Base-by-base conservation (phyloP, 2,888 invertebrate species). In the Diachrysia chrysitis region DNA sequence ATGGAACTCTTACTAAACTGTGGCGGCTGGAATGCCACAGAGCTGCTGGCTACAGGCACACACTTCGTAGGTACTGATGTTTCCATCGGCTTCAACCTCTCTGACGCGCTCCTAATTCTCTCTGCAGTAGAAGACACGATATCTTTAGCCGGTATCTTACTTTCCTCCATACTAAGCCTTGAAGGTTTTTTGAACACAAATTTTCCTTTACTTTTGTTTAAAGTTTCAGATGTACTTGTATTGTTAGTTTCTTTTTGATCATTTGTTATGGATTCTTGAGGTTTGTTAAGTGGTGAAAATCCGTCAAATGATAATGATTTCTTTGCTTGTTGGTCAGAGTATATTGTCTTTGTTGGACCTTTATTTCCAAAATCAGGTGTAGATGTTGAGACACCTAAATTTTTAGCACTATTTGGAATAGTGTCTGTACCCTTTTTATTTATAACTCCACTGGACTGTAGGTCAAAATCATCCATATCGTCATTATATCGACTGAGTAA, bases 151-250 rank as follows among this genome's bases (percentile, higher is more conserved):
- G 90, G 87, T 5, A 78, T 79, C 62, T 80, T 83, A 57, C 71
- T 83, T 12, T 89, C 88, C 37, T 89, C 89, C 16, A 79, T 72
- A 29, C 85, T 82, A 0, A 89, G 75, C 63, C 87, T 85, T 12
- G 95, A 93, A 3, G 95, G 94, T 69, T 87, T 91, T 84, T 95
- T 95, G 60, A 93, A 94, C 1, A 94, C 91, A 74, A 95, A 95
- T 76, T 93, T 93, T 1, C 93, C 91, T 85, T 93, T 95, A 42
- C 86, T 87, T 76, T 88, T 92, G 64, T 83, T 89, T 0, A 63
- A 70, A 65, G 73, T 84, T 32, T 89, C 87, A 58, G 87, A 81
- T 48, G 70, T 77, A 71, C 87, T 84, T 63, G 83, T 72, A 51
- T 66, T 80, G 17, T 84, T 85, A 21, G 74, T 57, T 32, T 84